Conservation (phyloP, 2,113 vertebrate genomes). For the Ageneiosus marmoratus region DNA sequence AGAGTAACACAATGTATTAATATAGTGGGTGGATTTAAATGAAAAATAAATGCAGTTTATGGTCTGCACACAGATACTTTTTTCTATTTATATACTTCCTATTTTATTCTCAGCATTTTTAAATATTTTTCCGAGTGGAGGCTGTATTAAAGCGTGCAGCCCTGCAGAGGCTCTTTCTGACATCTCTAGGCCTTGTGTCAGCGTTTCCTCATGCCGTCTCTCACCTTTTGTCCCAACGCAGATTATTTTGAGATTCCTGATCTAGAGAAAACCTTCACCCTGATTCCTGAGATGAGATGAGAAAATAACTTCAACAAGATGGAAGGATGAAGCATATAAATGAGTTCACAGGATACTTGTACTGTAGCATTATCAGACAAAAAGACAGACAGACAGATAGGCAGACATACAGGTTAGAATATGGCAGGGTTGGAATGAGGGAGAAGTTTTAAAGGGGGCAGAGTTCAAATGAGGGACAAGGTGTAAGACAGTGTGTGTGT, state of each 20-base stretch:
- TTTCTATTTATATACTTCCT: constrained; percentile 15
- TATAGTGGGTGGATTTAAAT: neutral
- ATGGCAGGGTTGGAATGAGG: neutral
- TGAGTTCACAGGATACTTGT: neutral
- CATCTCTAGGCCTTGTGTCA: constrained; percentile 12
- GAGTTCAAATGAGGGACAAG: neutral
- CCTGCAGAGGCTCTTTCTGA: constrained; percentile 8
- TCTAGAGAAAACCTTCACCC: constrained; percentile 3
- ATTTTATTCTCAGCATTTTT: neutral
- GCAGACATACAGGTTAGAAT: neutral
- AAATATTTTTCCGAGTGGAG: neutral
- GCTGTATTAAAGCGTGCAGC: constrained; percentile 7
- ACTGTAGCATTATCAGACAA: neutral
- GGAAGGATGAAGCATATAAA: neutral
- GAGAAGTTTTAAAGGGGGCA: neutral
- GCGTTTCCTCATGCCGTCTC: neutral
- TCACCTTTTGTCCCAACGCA: constrained; percentile 12
- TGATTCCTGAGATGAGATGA: neutral
- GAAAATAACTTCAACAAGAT: neutral
- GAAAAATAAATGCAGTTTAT: neutral
- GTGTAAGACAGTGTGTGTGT: too few relatives aligned
- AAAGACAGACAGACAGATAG: neutral
- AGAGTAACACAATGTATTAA: neutral
- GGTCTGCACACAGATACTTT: neutral
- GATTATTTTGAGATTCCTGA: constrained; percentile 26